Base-by-base conservation (phyloP, 2,113 vertebrate genomes). In the Takifugu flavidus region DNA sequence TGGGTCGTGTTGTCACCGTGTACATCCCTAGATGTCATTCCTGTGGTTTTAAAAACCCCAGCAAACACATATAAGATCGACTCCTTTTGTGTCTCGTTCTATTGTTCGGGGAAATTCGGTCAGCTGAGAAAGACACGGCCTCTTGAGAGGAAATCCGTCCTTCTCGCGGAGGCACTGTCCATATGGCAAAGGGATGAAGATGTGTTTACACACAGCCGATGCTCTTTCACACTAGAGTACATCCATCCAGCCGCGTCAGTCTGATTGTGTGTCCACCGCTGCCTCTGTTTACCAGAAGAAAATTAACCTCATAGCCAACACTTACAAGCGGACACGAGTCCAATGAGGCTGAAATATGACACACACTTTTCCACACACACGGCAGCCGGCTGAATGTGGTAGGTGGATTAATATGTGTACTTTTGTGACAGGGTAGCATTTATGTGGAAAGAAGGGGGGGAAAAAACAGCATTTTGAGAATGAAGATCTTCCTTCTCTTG, bases 201-300 rank as follows among this genome's bases (percentile, higher is more conserved):
- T 59, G 62, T 86, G 75, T 86, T 85, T 84, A 78, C 82, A 82
- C 72, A 83, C 81, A 85, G 73, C 79, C 68, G 62, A 54, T 81
- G 74, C 70, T 61, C 70, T 69, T 78, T 85, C 76, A 82, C 76
- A 80, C 74, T 75, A 56, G 76, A 82, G 74, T 75, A 80, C 78
- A 82, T 68, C 67, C 47, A 82, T 28, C 60, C 39, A 66, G 62
- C 58, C 46, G 8, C 13, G 14, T 45, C 26, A 57, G 65, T 53
- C 53, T 51, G 56, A 29, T 62, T 25, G 53, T 43, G 46, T 61
- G 25, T 27, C 27, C 11, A 31, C 7, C 25, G 2, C 62, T 67
- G 65, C 43, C 25, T 83, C 10, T 85, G 85, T 89, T 86, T 84
- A 78, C 82, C 59, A 72, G 47, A 49, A 59, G 77, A 67, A 78